Percentiles rank a stretch among this genome's conserved stretches.
These are phyloP conservation scores for Dasysyrphus tricinctus DNA, from an alignment of 2,888 invertebrate species.

Conservation along the genomic window DNA sequence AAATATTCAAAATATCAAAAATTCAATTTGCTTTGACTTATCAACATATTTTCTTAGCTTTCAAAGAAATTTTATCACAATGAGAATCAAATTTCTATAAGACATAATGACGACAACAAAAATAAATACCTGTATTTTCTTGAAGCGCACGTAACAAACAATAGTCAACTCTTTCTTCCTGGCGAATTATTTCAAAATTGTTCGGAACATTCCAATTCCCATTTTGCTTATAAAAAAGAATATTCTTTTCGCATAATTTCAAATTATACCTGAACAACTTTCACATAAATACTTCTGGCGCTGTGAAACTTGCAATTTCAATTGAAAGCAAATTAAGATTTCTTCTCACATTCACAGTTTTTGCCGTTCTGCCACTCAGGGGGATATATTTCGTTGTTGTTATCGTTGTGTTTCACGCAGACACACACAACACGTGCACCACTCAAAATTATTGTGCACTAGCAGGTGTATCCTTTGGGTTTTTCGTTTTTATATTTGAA, in stretches of 20 bases:
- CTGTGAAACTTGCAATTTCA: constrained; percentile 41
- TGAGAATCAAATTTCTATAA: too few relatives aligned
- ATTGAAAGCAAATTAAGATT: constrained; percentile 52
- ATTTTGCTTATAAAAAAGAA: background rate
- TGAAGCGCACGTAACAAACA: too few relatives aligned
- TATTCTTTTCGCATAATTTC: constrained; percentile 17
- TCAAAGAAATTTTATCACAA: too few relatives aligned
- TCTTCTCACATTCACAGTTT: constrained; percentile 46
- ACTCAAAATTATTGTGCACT: constrained; percentile 1
- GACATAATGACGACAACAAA: too few relatives aligned
- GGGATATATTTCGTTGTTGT: background rate
- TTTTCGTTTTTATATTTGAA: background rate
- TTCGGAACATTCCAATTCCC: background rate
- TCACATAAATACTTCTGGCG: background rate
- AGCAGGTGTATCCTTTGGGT: constrained; percentile 12
- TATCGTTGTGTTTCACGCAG: constrained; percentile 16
- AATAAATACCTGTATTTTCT: too few relatives aligned
- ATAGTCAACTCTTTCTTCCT: background rate
- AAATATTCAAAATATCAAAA: too few relatives aligned
- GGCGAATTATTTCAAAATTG: background rate
- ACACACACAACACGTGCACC: constrained; percentile 29
- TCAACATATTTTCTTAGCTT: too few relatives aligned
- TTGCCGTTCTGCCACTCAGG: constrained; percentile 1
- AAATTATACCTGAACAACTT: constrained; percentile 15
- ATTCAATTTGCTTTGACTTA: too few relatives aligned